Base-by-base conservation (phyloP, 2,113 vertebrate genomes). In the Notiomystis cincta region DNA sequence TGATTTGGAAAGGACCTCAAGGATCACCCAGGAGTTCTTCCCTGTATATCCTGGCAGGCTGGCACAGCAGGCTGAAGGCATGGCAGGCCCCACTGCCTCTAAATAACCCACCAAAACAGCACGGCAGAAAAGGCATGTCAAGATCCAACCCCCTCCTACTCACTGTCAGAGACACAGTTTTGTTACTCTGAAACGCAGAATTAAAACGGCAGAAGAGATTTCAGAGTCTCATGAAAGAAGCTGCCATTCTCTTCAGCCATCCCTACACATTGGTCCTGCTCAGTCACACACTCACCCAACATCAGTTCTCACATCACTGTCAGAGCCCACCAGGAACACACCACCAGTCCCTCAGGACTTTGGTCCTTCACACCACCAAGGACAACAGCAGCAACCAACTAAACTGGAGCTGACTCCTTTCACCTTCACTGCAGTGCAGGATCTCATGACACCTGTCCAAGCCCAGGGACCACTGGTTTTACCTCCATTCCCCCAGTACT, bases 231-330 rank as follows among this genome's bases (percentile, higher is more conserved):
- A 0, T 7, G 9, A 38, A 14, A 23, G 56, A 23, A 75, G 27
- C 5, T 14, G 45, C 24, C 24, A 6, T 2, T 71, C 11, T 27
- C 27, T 12, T 23, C 16, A 42, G 15, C 48, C 6, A n/a, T 16
- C 31, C 42, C 37, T 15, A 9, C 27, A 19, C 22, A 1, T 6
- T 60, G 13, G 61, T 51, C 10, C 44, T 57, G 42, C 47, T 30
- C 38, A 24, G 22, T 6, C 35, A 56, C 51, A 0, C 45, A 0
- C 45, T 33, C 27, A 9, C 1, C 45, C 33, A 40, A 7, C 31
- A 24, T 1, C 19, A 23, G 20, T 0, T 54, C 58, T 20, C 58
- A 21, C 3, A 17, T 8, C 13, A 5, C 1, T 3, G 12, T 7
- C 53, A 37, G 23, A 54, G n/a, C 23, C 69, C 67, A 54, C 21